These are phyloP conservation scores for Brenthis ino DNA, from an alignment of 2,888 invertebrate genomes.

Conservation along the genomic window DNA sequence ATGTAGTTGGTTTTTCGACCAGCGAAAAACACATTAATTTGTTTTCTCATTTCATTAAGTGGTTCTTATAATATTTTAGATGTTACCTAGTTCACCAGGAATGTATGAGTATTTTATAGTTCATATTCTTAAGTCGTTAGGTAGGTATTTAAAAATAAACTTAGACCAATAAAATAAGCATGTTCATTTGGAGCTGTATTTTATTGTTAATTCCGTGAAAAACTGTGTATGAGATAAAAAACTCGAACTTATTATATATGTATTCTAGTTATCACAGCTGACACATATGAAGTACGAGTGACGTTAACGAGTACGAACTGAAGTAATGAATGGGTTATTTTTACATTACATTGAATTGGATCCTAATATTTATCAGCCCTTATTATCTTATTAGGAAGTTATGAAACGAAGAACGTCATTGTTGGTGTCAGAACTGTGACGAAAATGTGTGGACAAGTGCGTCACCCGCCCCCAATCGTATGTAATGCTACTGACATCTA, in stretches of 20 bases:
- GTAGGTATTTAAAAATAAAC: too few species aligned
- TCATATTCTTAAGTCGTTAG: too few species aligned
- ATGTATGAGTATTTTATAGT: too few species aligned
- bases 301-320: slow-evolving; percentile 50
- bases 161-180: too few species aligned
- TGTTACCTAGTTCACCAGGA: too few species aligned
- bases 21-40: too few species aligned
- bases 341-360: slow-evolving; percentile 48
- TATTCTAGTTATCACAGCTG: slow-evolving; percentile 38
- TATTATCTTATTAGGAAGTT: slow-evolving; percentile 68
- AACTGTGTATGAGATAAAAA: background rate
- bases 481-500: slow-evolving; percentile 37
- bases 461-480: slow-evolving; percentile 56
- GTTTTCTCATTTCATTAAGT: too few species aligned
- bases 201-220: too few species aligned
- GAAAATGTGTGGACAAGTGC: slow-evolving; percentile 55
- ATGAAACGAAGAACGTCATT: slow-evolving; percentile 64
- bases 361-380: slow-evolving; percentile 52
- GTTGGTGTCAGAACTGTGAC: slow-evolving; percentile 48
- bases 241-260: slow-evolving; percentile 23
- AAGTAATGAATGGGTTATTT: slow-evolving; percentile 56
- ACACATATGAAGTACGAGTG: slow-evolving; percentile 40
- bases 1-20: too few species aligned
- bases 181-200: too few species aligned
- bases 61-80: too few species aligned